Conservation (phyloP, 1,140 invertebrate species). For the Fopius arisanus region DNA sequence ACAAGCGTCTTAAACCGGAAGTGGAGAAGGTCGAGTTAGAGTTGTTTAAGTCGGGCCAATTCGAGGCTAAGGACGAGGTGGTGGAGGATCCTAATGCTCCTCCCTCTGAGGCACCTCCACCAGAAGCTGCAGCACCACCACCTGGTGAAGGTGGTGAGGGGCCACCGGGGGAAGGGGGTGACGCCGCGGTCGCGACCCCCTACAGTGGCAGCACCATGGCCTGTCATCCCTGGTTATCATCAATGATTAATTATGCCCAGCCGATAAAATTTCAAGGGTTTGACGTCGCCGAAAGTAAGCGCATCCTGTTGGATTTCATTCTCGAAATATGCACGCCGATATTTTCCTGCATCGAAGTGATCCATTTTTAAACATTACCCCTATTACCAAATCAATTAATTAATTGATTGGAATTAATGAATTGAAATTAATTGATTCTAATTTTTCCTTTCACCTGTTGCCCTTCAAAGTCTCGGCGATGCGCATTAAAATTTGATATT, state of each 20-base stretch:
- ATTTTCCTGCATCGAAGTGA: background rate
- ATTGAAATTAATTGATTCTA: too few species aligned
- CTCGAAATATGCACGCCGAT: background rate
- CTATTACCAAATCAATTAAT: too few species aligned
- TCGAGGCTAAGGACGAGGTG: slow-evolving; percentile 87
- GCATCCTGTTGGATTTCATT: too few species aligned
- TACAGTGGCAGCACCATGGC: slow-evolving; percentile 98
- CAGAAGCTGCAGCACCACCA: slow-evolving; percentile 44
- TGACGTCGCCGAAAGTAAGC: slow-evolving; percentile 90
- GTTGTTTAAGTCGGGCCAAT: slow-evolving; percentile 87
- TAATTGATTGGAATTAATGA: too few species aligned
- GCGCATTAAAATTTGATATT: too few species aligned
- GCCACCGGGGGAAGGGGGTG: slow-evolving; percentile 67
- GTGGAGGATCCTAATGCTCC: slow-evolving; percentile 87
- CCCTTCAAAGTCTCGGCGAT: too few species aligned
- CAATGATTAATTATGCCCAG: slow-evolving; percentile 99
- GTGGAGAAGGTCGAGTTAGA: slow-evolving; percentile 94
- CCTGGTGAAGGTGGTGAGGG: slow-evolving; percentile 47
- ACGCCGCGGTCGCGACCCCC: slow-evolving; percentile 69
- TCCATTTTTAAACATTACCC: too few species aligned
- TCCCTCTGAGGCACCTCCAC: slow-evolving; percentile 66
- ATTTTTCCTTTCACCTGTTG: too few species aligned
- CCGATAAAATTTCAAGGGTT: slow-evolving; percentile 99
- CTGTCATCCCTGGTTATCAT: slow-evolving; percentile 99
- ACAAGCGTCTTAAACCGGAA: slow-evolving; percentile 96